Evolutionary conservation across 2,888 invertebrate genomes (phyloP).

Genomic region (Acanthosoma haemorrhoidale): DNA sequence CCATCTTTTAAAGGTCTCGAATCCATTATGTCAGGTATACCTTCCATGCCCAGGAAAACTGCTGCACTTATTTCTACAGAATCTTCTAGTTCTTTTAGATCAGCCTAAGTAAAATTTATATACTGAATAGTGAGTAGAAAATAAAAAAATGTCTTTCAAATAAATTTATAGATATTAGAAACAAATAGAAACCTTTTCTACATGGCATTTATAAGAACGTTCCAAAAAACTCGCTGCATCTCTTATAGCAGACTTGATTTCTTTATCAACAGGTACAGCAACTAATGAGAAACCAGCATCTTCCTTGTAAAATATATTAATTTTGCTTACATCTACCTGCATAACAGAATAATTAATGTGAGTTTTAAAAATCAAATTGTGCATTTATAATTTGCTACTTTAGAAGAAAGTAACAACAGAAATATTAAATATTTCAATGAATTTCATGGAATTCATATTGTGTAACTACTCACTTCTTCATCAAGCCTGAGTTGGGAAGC

Average conservation of each 20-base stretch:
- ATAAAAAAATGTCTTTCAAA: neutral
- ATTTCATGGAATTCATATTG: neutral
- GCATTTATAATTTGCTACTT: too few species aligned
- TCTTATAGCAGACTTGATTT: conserved; percentile 59
- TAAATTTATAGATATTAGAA: neutral
- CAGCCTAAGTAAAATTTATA: conserved; percentile 47
- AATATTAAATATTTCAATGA: neutral
- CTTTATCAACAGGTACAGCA: conserved; percentile 62
- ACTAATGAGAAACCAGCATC: conserved; percentile 62
- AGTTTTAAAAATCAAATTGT: neutral
- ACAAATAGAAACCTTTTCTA: conserved; percentile 13
- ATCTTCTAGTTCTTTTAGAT: conserved; percentile 51
- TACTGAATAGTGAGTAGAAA: neutral
- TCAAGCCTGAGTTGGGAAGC: conserved; percentile 48
- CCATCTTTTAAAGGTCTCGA: conserved; percentile 20
- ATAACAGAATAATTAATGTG: conserved; percentile 10
- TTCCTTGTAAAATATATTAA: conserved; percentile 73
- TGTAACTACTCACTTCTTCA: conserved; percentile 46
- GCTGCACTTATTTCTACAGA: conserved; percentile 51
- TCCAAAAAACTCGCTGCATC: conserved; percentile 49
- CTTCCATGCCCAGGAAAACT: conserved; percentile 52
- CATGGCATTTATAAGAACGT: conserved; percentile 42
- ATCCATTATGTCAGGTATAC: conserved; percentile 52
- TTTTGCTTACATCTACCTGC: conserved; percentile 57
- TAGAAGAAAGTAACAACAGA: too few species aligned